Conservation (phyloP, 1,140 invertebrate species). For the Gonioctena quinquepunctata region DNA sequence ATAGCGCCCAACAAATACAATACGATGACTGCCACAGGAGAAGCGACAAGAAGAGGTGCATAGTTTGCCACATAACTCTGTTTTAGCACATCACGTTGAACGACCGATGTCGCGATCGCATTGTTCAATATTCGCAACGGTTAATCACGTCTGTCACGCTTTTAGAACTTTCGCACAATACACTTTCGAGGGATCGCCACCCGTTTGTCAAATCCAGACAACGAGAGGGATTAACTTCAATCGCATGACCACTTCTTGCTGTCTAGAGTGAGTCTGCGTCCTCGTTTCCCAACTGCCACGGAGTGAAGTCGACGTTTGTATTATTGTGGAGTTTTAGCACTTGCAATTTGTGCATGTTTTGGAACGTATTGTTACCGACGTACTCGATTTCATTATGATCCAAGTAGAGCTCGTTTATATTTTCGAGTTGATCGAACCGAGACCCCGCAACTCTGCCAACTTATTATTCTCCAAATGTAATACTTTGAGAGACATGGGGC, state of each 20-base stretch:
- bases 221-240: constrained; percentile 68
- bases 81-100: constrained; percentile 63
- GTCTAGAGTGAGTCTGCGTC: constrained; percentile 63
- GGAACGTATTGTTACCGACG: constrained; percentile 78
- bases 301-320: constrained; percentile 73
- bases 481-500: constrained; percentile 71
- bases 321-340: constrained; percentile 81
- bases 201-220: constrained; percentile 67
- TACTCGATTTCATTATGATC: constrained; percentile 76
- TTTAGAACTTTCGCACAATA: constrained; percentile 59
- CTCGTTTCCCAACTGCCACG: constrained; percentile 67
- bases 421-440: constrained; percentile 73
- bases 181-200: constrained; percentile 65
- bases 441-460: constrained; percentile 72
- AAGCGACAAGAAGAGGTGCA: constrained; percentile 71
- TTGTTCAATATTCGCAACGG: constrained; percentile 67
- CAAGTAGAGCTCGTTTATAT: constrained; percentile 79
- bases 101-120: constrained; percentile 64
- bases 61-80: constrained; percentile 64
- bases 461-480: constrained; percentile 84
- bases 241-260: constrained; percentile 77
- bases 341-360: constrained; percentile 71
- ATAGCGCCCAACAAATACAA: constrained; percentile 70
- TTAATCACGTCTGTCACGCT: constrained; percentile 66
- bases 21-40: constrained; percentile 72